phyloP scores from a whole-genome alignment of 2,888 invertebrate species.

The Acrocera orbiculus region DNA sequence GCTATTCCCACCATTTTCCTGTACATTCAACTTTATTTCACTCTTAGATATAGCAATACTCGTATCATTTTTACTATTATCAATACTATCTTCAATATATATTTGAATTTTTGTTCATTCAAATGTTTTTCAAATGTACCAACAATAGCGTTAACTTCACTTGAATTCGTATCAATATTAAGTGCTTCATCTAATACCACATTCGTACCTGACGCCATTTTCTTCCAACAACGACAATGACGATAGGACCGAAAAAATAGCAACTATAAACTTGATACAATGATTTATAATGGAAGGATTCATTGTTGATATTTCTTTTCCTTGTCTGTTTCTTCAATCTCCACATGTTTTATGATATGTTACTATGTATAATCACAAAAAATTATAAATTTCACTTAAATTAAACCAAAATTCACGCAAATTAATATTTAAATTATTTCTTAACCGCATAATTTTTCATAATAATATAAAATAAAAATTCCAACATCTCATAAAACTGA shows the following conservation, averaged over 20 bases:
- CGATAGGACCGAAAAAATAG: slow-evolving; percentile 9
- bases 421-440: too few relatives aligned
- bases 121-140: slow-evolving; percentile 71
- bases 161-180: slow-evolving; percentile 54
- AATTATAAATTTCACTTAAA: too few relatives aligned
- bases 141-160: slow-evolving; percentile 70
- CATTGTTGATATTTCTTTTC: too few relatives aligned
- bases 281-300: too few relatives aligned
- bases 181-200: slow-evolving; percentile 44
- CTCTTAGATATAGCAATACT: slow-evolving; percentile 44
- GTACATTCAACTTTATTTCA: slow-evolving; percentile 28
- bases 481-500: too few relatives aligned
- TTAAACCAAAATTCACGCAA: too few relatives aligned
- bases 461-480: too few relatives aligned
- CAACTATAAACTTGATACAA: slow-evolving; percentile 8
- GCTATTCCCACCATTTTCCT: slow-evolving; percentile 6
- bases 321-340: too few relatives aligned
- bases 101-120: slow-evolving; percentile 2
- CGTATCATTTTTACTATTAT: slow-evolving; percentile 15
- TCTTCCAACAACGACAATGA: slow-evolving; percentile 40
- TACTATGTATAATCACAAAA: too few relatives aligned
- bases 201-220: slow-evolving; percentile 87
- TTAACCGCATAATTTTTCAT: too few relatives aligned
- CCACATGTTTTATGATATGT: too few relatives aligned
- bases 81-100: slow-evolving; percentile 12